Conservation (phyloP, 2,888 invertebrate species). For the Dinocampus coccinellae region DNA sequence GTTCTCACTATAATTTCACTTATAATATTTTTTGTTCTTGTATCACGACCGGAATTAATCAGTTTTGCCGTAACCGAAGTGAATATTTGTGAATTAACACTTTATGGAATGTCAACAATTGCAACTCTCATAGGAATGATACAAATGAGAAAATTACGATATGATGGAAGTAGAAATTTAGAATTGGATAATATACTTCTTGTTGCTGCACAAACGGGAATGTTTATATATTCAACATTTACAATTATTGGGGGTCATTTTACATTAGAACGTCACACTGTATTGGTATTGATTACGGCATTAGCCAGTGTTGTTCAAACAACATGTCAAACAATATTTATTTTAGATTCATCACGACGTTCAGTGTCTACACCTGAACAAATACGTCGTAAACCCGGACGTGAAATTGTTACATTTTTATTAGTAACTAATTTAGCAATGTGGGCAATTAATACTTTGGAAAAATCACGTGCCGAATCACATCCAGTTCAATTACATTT, state of each 20-base stretch:
- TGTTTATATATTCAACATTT: slow-evolving; percentile 93
- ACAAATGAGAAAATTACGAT: slow-evolving; percentile 86
- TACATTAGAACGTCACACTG: slow-evolving; percentile 83
- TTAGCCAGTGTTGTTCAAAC: slow-evolving; percentile 90
- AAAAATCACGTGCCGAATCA: slow-evolving; percentile 91
- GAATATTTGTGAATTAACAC: slow-evolving; percentile 87
- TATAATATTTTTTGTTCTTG: slow-evolving; percentile 91
- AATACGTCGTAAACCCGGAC: slow-evolving; percentile 88
- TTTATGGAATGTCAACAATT: slow-evolving; percentile 88
- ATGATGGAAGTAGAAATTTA: slow-evolving; percentile 85
- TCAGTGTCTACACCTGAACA: slow-evolving; percentile 86
- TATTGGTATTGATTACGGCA: slow-evolving; percentile 86
- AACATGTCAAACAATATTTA: slow-evolving; percentile 90
- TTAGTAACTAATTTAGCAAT: slow-evolving; percentile 91
- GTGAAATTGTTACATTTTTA: slow-evolving; percentile 94
- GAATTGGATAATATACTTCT: slow-evolving; percentile 91
- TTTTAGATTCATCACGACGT: slow-evolving; percentile 89
- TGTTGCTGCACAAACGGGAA: slow-evolving; percentile 93
- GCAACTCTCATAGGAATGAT: slow-evolving; percentile 91
- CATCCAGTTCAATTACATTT: slow-evolving; percentile 93
- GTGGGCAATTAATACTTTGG: slow-evolving; percentile 95
- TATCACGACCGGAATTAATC: slow-evolving; percentile 83
- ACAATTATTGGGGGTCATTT: slow-evolving; percentile 95
- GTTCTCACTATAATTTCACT: slow-evolving; percentile 92
- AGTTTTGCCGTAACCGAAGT: slow-evolving; percentile 89